These are phyloP conservation scores for Megalonaias nervosa DNA, from an alignment of 1,140 invertebrate genomes.

Conservation along the genomic window DNA sequence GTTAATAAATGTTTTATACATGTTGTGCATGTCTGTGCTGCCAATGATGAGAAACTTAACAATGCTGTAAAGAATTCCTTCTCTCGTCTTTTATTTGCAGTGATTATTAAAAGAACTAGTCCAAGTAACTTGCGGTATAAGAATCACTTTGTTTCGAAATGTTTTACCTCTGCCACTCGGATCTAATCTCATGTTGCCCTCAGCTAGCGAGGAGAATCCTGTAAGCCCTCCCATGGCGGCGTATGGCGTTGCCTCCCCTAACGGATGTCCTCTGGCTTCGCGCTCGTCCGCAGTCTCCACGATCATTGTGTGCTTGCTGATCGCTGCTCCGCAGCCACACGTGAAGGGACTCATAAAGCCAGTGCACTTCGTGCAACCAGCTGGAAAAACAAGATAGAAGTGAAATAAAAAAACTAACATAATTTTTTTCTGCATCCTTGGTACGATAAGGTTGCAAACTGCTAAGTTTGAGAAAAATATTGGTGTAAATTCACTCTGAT, in stretches of 20 bases:
- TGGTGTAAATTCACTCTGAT: no score
- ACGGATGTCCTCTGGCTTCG: slow-evolving; percentile 66
- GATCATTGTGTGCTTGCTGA: slow-evolving; percentile 61
- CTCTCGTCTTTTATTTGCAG: no score
- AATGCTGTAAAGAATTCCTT: no score
- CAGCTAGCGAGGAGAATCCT: slow-evolving; percentile 70
- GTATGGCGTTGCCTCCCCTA: slow-evolving; percentile 65
- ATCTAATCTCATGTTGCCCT: slow-evolving; percentile 71
- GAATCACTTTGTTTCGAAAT: no score
- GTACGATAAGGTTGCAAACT: no score
- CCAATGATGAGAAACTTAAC: no score
- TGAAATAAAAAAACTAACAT: background rate
- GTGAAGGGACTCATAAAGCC: slow-evolving; percentile 69
- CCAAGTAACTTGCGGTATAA: no score
- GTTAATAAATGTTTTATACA: no score
- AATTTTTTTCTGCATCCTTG: no score
- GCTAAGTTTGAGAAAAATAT: no score
- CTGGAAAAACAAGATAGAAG: slow-evolving; percentile 38
- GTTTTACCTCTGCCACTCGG: slow-evolving; percentile 69
- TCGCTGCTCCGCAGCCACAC: slow-evolving; percentile 67
- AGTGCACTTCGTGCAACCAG: slow-evolving; percentile 65
- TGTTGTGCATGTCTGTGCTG: no score
- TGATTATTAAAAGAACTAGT: no score
- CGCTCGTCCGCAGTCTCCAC: slow-evolving; percentile 44
- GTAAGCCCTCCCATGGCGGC: slow-evolving; percentile 72